phyloP scores from a whole-genome alignment of 2,888 invertebrate genomes.

The Philereme vetulata region DNA sequence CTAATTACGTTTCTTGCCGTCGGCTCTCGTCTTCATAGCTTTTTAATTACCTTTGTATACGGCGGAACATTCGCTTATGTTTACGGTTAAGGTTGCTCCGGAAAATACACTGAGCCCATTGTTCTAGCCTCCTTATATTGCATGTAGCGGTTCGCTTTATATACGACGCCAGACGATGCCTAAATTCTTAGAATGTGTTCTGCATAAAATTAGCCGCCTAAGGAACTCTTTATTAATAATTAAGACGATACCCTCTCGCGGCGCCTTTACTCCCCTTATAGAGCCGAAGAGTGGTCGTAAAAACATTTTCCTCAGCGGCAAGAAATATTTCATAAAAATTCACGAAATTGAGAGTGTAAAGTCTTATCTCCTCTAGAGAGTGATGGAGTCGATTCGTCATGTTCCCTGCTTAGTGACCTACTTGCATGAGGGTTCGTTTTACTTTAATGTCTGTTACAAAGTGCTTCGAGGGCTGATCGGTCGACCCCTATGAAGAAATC shows the following conservation, averaged over 20 bases:
- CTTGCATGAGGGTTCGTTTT: conserved; percentile 60
- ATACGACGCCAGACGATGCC: conserved; percentile 54
- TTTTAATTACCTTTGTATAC: conserved; percentile 77
- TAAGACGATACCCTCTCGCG: conserved; percentile 37
- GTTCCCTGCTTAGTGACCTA: conserved; percentile 70
- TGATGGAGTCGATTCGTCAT: conserved; percentile 76
- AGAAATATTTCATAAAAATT: conserved; percentile 56
- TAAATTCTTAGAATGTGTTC: conserved; percentile 74
- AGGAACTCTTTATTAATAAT: conserved; percentile 60
- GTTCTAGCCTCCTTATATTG: conserved; percentile 75
- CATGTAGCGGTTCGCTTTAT: conserved; percentile 74
- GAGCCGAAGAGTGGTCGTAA: conserved; percentile 6
- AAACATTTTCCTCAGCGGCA: conserved; percentile 32
- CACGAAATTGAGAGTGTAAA: conserved; percentile 53
- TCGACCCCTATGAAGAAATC: conserved; percentile 60
- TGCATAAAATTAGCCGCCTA: conserved; percentile 68
- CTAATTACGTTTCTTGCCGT: conserved; percentile 59
- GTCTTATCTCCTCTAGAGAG: conserved; percentile 66
- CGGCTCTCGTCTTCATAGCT: conserved; percentile 62
- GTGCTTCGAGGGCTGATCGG: conserved; percentile 48
- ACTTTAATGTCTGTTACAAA: conserved; percentile 50
- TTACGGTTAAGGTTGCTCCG: conserved; percentile 64
- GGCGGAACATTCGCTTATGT: conserved; percentile 74
- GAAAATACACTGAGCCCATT: conserved; percentile 72
- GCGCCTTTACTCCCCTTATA: conserved; percentile 32